Conservation (phyloP, 2,888 invertebrate genomes). For the Entomobrya proxima region DNA sequence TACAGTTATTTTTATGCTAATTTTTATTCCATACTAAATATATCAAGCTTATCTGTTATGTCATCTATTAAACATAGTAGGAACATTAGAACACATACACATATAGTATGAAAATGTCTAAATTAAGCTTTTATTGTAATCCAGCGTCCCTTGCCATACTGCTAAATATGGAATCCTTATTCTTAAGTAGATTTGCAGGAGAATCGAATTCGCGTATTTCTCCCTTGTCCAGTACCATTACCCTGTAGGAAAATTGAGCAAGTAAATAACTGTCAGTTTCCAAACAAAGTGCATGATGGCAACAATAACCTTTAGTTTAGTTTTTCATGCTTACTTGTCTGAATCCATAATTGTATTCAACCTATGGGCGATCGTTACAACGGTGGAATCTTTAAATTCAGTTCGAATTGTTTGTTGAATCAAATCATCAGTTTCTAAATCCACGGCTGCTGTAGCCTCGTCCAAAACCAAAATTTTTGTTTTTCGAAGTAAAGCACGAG, state of each 20-base stretch:
- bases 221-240: conserved; percentile 78
- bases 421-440: conserved; percentile 79
- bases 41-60: background rate
- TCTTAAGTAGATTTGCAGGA: conserved; percentile 77
- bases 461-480: conserved; percentile 77
- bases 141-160: conserved; percentile 80
- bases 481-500: conserved; percentile 77
- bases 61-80: background rate
- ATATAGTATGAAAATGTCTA: background rate
- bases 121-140: conserved; percentile 63
- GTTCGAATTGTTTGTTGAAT: conserved; percentile 87
- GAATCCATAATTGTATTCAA: conserved; percentile 95
- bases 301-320: too few species aligned
- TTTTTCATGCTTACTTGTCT: too few species aligned
- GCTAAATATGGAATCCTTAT: conserved; percentile 78
- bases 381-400: conserved; percentile 90
- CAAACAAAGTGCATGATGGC: too few species aligned
- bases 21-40: too few species aligned
- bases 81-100: background rate
- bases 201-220: conserved; percentile 78
- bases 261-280: background rate
- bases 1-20: too few species aligned
- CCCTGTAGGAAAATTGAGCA: conserved; percentile 74
- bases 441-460: conserved; percentile 80
- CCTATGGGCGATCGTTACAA: conserved; percentile 94